phyloP scores from a whole-genome alignment of 2,113 vertebrate genomes.

The Centropus bengalensis region DNA sequence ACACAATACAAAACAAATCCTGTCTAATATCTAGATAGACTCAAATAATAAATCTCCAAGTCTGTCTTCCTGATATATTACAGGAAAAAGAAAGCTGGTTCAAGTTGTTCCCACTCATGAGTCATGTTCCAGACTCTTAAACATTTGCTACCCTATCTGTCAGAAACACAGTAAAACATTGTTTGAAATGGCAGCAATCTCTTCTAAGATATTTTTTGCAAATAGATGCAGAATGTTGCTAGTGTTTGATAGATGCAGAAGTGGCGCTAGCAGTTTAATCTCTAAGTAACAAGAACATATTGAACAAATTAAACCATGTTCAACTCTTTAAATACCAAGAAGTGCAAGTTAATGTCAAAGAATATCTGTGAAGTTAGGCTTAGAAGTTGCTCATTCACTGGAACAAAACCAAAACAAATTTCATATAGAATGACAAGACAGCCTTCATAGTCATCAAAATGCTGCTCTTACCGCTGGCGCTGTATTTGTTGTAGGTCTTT shows the following conservation, averaged over 20 bases:
- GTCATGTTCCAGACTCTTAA: conserved; percentile 57
- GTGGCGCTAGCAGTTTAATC: neutral
- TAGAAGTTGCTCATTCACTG: neutral
- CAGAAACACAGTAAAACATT: conserved; percentile 50
- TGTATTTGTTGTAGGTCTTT: conserved; percentile 90
- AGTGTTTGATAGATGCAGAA: conserved; percentile 10
- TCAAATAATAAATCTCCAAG: neutral
- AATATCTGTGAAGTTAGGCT: neutral
- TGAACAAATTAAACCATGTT: neutral
- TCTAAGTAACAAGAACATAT: conserved; percentile 1
- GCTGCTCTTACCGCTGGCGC: conserved; percentile 86
- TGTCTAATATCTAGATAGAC: conserved; percentile 1
- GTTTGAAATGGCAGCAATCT: conserved; percentile 38
- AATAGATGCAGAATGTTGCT: conserved; percentile 14
- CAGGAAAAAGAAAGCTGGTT: conserved; percentile 29
- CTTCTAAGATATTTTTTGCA: neutral
- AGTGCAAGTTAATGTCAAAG: neutral
- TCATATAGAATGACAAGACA: neutral
- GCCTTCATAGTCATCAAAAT: neutral
- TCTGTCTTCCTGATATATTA: conserved; percentile 12
- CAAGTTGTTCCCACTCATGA: conserved; percentile 36
- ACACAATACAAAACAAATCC: conserved; percentile 5
- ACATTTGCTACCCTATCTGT: conserved; percentile 45
- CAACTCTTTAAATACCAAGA: conserved; percentile 1
- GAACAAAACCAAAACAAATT: neutral